phyloP scores from a whole-genome alignment of 2,888 invertebrate genomes.

The Scaptomyza parva region DNA sequence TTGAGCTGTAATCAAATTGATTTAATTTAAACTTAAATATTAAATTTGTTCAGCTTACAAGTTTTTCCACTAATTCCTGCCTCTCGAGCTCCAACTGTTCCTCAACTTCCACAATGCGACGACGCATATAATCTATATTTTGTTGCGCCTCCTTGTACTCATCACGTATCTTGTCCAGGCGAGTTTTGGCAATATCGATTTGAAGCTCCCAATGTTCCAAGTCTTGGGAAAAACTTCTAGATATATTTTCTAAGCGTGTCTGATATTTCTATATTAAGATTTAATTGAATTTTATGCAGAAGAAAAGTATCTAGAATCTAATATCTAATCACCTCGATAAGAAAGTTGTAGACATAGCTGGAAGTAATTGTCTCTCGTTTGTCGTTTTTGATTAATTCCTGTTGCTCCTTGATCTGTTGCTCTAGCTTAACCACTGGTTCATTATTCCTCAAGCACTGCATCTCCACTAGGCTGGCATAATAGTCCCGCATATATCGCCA shows the following conservation, averaged over 20 bases:
- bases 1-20: neutral
- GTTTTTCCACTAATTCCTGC: neutral
- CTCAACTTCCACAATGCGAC: conserved; percentile 23
- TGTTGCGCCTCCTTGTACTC: conserved; percentile 5
- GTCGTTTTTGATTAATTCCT: neutral
- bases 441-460: conserved; percentile 20
- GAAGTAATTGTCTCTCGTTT: neutral
- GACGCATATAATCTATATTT: conserved; percentile 24
- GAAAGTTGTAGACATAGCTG: conserved; percentile 1
- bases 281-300: neutral
- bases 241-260: neutral
- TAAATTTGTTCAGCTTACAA: neutral
- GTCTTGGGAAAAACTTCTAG: conserved; percentile 1
- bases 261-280: conserved; percentile 25
- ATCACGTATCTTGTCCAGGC: neutral
- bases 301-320: neutral
- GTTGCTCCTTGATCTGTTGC: conserved; percentile 9
- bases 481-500: conserved; percentile 37
- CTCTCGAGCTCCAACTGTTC: conserved; percentile 1
- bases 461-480: conserved; percentile 26
- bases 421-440: conserved; percentile 1
- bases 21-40: neutral
- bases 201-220: conserved; percentile 18
- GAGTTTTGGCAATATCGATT: neutral
- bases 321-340: conserved; percentile 23